Percentiles rank a stretch among this genome's conserved stretches.
Conservation (phyloP, 2,888 invertebrate species). For the Podabrus alpinus region DNA sequence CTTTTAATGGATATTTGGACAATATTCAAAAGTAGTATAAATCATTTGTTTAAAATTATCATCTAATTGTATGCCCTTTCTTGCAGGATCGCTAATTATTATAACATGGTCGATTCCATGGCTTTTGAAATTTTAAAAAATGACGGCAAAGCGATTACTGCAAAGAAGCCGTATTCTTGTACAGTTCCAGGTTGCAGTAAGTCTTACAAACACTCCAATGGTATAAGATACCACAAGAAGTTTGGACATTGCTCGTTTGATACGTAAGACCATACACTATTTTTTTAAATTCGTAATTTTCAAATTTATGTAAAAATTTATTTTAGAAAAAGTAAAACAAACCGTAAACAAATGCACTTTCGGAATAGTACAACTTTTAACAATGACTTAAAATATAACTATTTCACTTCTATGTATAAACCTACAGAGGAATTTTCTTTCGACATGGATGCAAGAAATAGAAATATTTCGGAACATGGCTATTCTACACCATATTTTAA, state of each 20-base stretch:
- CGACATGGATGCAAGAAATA: neutral
- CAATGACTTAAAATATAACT: neutral
- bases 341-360: neutral
- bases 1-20: neutral
- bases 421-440: neutral
- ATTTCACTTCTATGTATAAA: neutral
- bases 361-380: neutral
- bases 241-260: constrained; percentile 71
- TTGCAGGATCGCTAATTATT: neutral
- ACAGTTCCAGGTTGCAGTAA: constrained; percentile 87
- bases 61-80: neutral
- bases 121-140: neutral
- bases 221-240: constrained; percentile 86
- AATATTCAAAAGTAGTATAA: neutral
- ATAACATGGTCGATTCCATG: neutral
- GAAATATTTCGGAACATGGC: neutral
- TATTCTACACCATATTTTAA: neutral
- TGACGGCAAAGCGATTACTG: neutral
- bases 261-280: constrained; percentile 16
- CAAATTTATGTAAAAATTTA: neutral
- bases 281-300: neutral
- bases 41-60: neutral
- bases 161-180: constrained; percentile 55
- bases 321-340: neutral
- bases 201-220: constrained; percentile 85